Evolutionary conservation across 2,888 invertebrate genomes (phyloP), one percentile per base, ranked within the genome.

Genomic region (Aleiodes leptofemur): DNA sequence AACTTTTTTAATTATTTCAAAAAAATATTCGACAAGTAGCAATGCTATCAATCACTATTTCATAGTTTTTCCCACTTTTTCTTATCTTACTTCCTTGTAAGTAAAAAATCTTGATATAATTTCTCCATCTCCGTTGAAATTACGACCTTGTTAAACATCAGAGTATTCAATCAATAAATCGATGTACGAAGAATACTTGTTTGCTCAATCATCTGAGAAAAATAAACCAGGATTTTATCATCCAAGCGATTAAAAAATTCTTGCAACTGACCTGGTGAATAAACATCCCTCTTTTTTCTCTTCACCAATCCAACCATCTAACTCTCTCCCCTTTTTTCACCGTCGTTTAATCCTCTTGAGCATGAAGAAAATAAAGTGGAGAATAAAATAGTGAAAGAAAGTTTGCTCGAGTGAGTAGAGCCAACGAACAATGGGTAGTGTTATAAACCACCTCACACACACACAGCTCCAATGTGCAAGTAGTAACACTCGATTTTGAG

Each of bases 211-310:
- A 43, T 43, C 14, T 34, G 34, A 61, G 38, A 13, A n/a, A 23
- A 61, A 16, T 38, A 38, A 34, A 61, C 34, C 14, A 14, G 61
- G 16, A 13, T 16, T 61, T 61, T 38, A 61, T 61, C 61, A 38
- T 61, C 34, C 61, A 16, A 38, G n/a, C 61, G 61, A 61, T 61
- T 61, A 61, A 14, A 38, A 61, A 38, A 61, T 61, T 61, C 61
- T 61, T 61, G 11, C 61, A 38, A 61, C n/a, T 61, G 61, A 61
- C 61, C 61, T 61, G 61, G 61, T n/a, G 61, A 61, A 38, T 6
- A 61, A 16, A n/a, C 56, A 56, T 56, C 16, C 11, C 29, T 56
- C 23, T 14, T 14, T 11, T 53, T 53, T 11, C 53, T 11, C 13
- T 53, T 16, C 55, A 51, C n/a, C 14, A 51, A 34, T 34, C 34